Base-by-base conservation (phyloP, 2,113 vertebrate genomes). In the Circaetus gallicus region DNA sequence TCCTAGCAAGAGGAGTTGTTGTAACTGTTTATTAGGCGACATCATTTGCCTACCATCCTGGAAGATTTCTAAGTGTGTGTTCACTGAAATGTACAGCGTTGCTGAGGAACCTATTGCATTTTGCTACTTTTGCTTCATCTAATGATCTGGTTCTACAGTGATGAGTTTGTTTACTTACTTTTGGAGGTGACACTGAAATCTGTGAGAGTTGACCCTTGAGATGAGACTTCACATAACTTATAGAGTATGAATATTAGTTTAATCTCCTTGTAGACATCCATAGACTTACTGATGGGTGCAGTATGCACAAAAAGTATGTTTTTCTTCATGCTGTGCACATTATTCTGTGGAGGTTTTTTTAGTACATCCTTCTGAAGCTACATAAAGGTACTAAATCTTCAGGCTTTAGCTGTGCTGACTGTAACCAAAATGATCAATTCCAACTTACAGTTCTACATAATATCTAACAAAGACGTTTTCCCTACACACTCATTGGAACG, bases 401-500 rank as follows among this genome's bases (percentile, higher is more conserved):
- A 20, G 56, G 13, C 21, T 82, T 90, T n/a, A 38, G 25, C 6
- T 2, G 7, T 18, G 70, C 91, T 74, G 85, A 34, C 47, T 10
- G 11, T 25, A 55, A 43, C 89, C 77, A 16, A 80, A 94, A 61
- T 14, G 49, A 49, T 69, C 94, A 32, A 29, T 55, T 56, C 86
- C 91, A 79, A 22, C 72, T 69, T 70, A 13, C 6, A 71, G 26
- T 34, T 82, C 73, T 82, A 52, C 69, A 13, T 86, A 92, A 91
- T 86, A 88, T 80, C 94, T 84, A 67, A 83, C 38, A 73, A 83
- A 95, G 72, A 65, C 40, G 36, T 94, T 97, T 97, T 82, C 70
- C 96, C 90, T 88, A 50, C 90, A 70, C 79, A 18, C 84, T 97
- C 80, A 52, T 52, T 79, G 82, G 94, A 95, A 98, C 95, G 94